A percentile compares a stretch with the other conserved stretches of the same genome.
Evolutionary conservation across 2,888 invertebrate species (phyloP).

Genomic region (Empis livida): DNA sequence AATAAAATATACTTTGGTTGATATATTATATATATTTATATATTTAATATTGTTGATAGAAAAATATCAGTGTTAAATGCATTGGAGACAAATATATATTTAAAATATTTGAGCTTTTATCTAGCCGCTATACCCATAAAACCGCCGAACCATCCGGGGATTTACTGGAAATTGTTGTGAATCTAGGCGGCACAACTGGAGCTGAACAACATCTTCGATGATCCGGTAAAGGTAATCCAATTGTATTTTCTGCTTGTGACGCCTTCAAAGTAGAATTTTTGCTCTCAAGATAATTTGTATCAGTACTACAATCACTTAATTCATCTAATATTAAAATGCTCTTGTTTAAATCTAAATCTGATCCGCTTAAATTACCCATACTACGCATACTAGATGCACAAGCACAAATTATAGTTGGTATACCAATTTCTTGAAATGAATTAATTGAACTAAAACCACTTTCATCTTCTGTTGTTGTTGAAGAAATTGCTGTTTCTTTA

Average conservation of each 20-base stretch:
- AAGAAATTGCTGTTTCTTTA: not conserved
- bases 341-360: too few relatives aligned
- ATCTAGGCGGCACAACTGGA: slow-evolving; percentile 10
- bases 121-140: too few relatives aligned
- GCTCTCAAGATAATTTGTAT: slow-evolving; percentile 19
- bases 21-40: too few relatives aligned
- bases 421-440: slow-evolving; percentile 69
- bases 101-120: too few relatives aligned
- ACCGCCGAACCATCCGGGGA: too few relatives aligned
- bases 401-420: too few relatives aligned
- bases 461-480: slow-evolving; percentile 53
- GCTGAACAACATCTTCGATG: slow-evolving; percentile 13
- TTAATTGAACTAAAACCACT: slow-evolving; percentile 78
- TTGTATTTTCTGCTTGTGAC: slow-evolving; percentile 3
- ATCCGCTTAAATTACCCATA: not conserved
- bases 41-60: too few relatives aligned
- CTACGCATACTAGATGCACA: slow-evolving; percentile 13
- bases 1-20: too few relatives aligned
- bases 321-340: too few relatives aligned
- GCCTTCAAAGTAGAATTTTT: slow-evolving; percentile 32
- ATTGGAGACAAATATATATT: too few relatives aligned
- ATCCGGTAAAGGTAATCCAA: not conserved
- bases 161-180: too few relatives aligned
- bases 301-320: not conserved
- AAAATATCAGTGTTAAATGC: too few relatives aligned